These are phyloP conservation scores for Donacobius atricapilla DNA, from an alignment of 2,113 vertebrate species.

Conservation along the genomic window DNA sequence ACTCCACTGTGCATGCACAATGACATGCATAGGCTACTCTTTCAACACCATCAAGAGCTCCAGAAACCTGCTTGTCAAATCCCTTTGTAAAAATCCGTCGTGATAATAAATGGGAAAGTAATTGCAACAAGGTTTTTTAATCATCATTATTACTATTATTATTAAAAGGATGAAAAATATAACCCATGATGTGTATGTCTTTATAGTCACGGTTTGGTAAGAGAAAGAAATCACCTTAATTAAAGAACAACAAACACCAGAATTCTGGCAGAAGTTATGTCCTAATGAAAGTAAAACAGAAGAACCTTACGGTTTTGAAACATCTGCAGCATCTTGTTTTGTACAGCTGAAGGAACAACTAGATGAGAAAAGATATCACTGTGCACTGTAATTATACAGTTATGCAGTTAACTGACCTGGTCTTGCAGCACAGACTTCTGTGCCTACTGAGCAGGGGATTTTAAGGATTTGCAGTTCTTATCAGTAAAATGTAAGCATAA, in stretches of 20 bases:
- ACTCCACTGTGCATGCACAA: neutral
- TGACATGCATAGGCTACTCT: neutral
- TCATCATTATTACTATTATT: neutral
- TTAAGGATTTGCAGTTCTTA: neutral
- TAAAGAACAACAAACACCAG: neutral
- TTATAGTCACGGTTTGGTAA: neutral
- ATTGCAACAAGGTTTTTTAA: neutral
- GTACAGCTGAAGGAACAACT: neutral
- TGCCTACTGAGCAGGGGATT: neutral
- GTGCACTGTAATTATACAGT: neutral
- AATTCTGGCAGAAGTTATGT: neutral
- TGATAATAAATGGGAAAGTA: slow-evolving; percentile 18
- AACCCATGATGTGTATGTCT: neutral
- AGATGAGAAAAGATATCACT: neutral
- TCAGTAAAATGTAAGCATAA: neutral
- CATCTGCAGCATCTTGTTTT: neutral
- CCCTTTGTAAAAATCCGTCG: neutral
- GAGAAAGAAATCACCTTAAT: neutral
- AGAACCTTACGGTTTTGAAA: neutral
- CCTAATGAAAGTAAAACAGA: neutral
- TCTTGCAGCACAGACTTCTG: neutral
- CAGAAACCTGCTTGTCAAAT: neutral
- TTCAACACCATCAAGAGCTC: neutral
- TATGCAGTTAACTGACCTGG: neutral
- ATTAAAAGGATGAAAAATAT: slow-evolving; percentile 41